Evolutionary conservation across 2,113 vertebrate species (phyloP).

Genomic region (Phyllostomus hastatus): DNA sequence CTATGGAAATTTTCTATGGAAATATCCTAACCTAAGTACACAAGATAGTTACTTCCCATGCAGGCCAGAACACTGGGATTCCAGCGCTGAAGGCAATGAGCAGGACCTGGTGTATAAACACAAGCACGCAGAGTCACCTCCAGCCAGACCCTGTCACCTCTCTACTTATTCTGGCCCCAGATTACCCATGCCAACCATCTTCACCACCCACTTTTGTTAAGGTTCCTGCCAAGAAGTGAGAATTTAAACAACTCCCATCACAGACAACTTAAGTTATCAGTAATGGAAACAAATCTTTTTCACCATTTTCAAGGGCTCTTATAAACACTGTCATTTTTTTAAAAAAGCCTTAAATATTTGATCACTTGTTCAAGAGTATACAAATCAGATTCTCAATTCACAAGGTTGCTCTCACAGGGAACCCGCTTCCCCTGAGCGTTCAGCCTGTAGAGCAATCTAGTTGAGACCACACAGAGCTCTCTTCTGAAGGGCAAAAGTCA

Average conservation of each 20-base stretch:
- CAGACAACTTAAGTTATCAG: neutral
- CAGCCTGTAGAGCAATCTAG: neutral
- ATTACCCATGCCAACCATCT: neutral
- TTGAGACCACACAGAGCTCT: constrained; percentile 58
- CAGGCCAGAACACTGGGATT: neutral
- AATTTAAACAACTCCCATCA: constrained; percentile 54
- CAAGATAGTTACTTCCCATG: neutral
- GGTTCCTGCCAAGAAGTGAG: constrained; percentile 22
- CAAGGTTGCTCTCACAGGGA: neutral
- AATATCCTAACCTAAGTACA: neutral
- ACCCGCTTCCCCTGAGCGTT: neutral
- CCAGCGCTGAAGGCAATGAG: neutral
- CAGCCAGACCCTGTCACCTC: neutral
- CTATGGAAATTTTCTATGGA: neutral
- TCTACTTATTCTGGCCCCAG: neutral
- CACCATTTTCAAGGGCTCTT: constrained; percentile 4
- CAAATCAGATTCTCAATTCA: neutral
- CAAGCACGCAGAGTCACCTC: neutral
- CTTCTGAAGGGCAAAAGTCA: constrained; percentile 13
- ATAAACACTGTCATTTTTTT: constrained; percentile 51
- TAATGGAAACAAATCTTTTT: constrained; percentile 60
- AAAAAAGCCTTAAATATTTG: constrained; percentile 31
- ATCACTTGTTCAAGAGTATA: neutral
- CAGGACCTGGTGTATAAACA: neutral
- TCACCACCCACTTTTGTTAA: neutral